Percentiles rank a stretch among this genome's conserved stretches.
These are phyloP conservation scores for Athene noctua DNA, from an alignment of 2,113 vertebrate genomes.

Conservation along the genomic window DNA sequence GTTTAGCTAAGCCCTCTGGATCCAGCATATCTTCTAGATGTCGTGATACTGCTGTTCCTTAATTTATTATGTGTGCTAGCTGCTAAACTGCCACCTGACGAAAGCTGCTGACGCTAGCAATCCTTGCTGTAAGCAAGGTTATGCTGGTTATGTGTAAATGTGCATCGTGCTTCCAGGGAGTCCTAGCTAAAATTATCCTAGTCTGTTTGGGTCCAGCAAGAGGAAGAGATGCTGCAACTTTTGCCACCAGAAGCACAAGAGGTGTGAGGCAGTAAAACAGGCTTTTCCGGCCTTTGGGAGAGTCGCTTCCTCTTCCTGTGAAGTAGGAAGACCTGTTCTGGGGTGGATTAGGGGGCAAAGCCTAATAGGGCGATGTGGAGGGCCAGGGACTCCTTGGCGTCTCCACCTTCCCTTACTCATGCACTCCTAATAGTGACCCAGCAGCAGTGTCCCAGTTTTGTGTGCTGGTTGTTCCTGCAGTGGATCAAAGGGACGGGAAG, in stretches of 20 bases:
- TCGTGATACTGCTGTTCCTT: neutral
- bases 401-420: conserved; percentile 55
- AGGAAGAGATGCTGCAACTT: neutral
- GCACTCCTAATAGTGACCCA: conserved; percentile 35
- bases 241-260: neutral
- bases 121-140: neutral
- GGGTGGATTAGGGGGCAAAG: conserved; percentile 16
- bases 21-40: neutral
- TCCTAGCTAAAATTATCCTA: neutral
- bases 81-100: neutral
- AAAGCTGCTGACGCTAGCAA: neutral
- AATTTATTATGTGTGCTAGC: neutral
- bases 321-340: conserved; percentile 57
- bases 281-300: conserved; percentile 55
- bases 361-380: neutral
- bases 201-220: neutral
- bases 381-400: neutral
- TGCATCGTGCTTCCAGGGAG: accelerated
- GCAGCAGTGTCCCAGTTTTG: conserved; percentile 56
- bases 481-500: conserved; percentile 23
- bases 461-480: conserved; percentile 9
- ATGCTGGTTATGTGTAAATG: neutral
- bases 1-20: neutral
- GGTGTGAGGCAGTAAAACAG: conserved; percentile 35
- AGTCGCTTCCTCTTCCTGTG: conserved; percentile 40